Conservation (phyloP, 2,888 invertebrate genomes). For the Thysanoteuthis rhombus region DNA sequence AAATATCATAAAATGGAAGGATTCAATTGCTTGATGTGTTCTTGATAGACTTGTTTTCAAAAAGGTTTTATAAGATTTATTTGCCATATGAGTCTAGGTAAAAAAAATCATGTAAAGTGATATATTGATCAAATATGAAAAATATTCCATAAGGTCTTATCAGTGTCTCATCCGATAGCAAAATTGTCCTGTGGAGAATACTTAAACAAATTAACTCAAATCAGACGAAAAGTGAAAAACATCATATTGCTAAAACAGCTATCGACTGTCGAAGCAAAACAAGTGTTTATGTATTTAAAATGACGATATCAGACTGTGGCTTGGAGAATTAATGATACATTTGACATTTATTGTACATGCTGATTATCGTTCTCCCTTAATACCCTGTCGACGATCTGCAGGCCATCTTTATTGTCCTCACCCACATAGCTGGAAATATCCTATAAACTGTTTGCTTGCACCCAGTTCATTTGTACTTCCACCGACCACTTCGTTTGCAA, state of each 20-base stretch:
- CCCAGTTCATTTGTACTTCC: slow-evolving; percentile 12
- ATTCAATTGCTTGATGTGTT: no score
- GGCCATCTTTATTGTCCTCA: slow-evolving; percentile 12
- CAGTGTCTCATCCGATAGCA: not conserved
- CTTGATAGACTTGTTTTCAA: not conserved
- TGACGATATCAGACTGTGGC: not conserved
- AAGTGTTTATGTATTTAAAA: slow-evolving; percentile 12
- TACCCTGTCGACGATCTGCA: not conserved
- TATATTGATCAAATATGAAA: not conserved
- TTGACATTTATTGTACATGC: not conserved
- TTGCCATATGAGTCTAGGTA: not conserved
- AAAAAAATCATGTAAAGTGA: not conserved
- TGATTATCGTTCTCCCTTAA: not conserved
- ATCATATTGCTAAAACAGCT: not conserved
- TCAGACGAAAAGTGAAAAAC: not conserved
- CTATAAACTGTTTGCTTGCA: not conserved
- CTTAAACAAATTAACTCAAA: not conserved
- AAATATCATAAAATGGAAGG: no score
- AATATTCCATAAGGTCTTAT: not conserved
- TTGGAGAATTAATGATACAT: not conserved
- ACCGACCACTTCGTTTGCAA: not conserved
- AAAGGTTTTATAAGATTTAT: not conserved
- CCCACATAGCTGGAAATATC: not conserved
- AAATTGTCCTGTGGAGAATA: not conserved
- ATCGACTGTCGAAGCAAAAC: not conserved